These are phyloP conservation scores for Promerops cafer DNA, from an alignment of 2,113 vertebrate species.

Conservation along the genomic window DNA sequence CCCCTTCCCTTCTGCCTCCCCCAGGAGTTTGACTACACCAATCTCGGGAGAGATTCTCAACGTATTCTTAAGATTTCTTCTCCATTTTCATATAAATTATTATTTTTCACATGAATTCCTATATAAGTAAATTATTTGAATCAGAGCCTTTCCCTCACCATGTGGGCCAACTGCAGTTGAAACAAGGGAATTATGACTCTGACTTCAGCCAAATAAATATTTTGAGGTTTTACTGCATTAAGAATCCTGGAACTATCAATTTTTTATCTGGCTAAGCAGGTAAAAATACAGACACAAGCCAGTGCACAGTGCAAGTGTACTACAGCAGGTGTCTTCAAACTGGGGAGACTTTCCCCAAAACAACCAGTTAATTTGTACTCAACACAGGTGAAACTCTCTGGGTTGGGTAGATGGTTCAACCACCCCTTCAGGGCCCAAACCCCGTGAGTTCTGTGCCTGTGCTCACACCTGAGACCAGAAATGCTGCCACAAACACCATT, in stretches of 20 bases:
- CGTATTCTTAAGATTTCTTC: background rate
- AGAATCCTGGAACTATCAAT: accelerated
- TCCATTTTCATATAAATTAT: accelerated
- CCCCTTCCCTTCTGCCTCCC: too few relatives aligned
- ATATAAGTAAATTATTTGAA: background rate
- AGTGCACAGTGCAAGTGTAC: background rate
- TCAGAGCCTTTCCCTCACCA: background rate
- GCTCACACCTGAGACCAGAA: background rate
- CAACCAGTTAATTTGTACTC: accelerated
- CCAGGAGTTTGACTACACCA: accelerated
- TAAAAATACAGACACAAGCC: too few relatives aligned
- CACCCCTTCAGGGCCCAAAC: background rate
- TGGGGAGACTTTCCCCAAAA: background rate
- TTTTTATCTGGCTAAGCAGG: background rate
- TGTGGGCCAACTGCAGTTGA: background rate
- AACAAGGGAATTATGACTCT: too few relatives aligned
- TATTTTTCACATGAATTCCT: background rate
- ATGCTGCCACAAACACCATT: background rate
- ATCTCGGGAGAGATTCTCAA: background rate
- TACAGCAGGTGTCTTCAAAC: accelerated
- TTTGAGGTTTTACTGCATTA: background rate
- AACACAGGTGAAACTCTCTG: accelerated
- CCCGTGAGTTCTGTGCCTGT: accelerated
- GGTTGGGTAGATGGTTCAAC: background rate
- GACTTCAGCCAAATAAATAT: background rate